Conservation (phyloP, 1,140 invertebrate genomes). For the Akabosia matsudoensis region DNA sequence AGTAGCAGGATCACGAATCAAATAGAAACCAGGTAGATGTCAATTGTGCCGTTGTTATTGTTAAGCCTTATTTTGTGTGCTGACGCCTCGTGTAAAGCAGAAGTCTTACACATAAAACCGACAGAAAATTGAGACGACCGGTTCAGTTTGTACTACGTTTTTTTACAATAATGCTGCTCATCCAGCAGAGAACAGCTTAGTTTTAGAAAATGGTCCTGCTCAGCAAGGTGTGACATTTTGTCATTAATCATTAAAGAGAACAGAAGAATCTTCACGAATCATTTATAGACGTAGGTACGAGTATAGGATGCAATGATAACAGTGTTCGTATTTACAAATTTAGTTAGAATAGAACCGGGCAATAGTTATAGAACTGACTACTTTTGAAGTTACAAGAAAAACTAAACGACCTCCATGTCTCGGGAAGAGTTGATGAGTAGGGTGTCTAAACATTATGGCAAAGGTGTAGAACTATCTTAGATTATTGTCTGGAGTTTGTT, state of each 20-base stretch:
- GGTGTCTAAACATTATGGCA: background rate
- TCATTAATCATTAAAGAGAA: slow-evolving; percentile 18
- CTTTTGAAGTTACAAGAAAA: background rate
- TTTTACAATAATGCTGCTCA: background rate
- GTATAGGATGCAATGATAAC: background rate
- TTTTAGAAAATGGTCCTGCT: background rate
- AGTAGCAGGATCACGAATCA: no score
- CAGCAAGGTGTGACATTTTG: slow-evolving; percentile 16
- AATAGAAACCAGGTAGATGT: background rate
- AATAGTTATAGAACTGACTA: background rate
- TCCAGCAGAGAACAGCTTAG: background rate
- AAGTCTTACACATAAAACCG: background rate
- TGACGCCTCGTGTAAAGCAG: background rate
- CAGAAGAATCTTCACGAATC: slow-evolving; percentile 1
- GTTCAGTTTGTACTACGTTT: no score
- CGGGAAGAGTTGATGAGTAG: background rate
- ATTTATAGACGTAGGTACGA: slow-evolving; percentile 5
- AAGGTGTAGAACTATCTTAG: background rate
- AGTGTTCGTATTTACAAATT: background rate
- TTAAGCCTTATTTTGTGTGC: background rate
- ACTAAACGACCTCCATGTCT: background rate
- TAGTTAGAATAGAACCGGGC: no score
- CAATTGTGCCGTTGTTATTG: background rate
- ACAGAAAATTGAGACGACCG: background rate
- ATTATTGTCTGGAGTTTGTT: no score